phyloP scores from a whole-genome alignment of 2,888 invertebrate genomes.

The Hoplodrina blanda region DNA sequence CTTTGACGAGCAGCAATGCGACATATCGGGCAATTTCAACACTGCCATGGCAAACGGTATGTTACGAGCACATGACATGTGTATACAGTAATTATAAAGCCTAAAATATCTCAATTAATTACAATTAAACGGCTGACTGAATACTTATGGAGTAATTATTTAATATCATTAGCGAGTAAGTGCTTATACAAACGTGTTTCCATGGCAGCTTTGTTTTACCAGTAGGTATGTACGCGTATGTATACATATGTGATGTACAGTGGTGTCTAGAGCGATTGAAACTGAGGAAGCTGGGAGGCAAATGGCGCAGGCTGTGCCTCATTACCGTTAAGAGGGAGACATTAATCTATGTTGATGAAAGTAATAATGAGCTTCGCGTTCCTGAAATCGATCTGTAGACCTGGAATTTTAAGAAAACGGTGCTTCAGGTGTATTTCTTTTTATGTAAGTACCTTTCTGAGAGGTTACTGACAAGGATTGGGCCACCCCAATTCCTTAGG shows the following conservation, averaged over 20 bases:
- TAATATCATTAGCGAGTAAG: slow-evolving; percentile 34
- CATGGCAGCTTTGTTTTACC: slow-evolving; percentile 28
- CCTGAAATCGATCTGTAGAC: slow-evolving; percentile 66
- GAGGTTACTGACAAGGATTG: neutral
- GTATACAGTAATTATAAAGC: slow-evolving; percentile 20
- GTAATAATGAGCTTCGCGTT: slow-evolving; percentile 77
- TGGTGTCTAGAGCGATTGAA: slow-evolving; percentile 66
- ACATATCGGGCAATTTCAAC: slow-evolving; percentile 2
- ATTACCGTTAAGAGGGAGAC: slow-evolving; percentile 83
- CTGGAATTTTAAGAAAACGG: slow-evolving; percentile 33
- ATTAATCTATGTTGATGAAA: slow-evolving; percentile 85
- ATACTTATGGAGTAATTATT: slow-evolving; percentile 45
- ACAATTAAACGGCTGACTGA: slow-evolving; percentile 35
- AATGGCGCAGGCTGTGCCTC: slow-evolving; percentile 81
- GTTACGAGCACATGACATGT: neutral
- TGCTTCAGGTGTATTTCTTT: neutral
- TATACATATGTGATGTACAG: slow-evolving; percentile 15
- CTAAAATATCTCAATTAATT: slow-evolving; percentile 39
- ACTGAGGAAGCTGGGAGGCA: slow-evolving; percentile 72
- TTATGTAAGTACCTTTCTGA: neutral
- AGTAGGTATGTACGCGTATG: slow-evolving; percentile 3
- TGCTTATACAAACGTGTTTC: slow-evolving; percentile 6
- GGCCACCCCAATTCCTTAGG: neutral
- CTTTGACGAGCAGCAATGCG: slow-evolving; percentile 26
- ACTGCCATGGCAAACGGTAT: neutral